Base-by-base conservation (phyloP, 2,797 vertebrate genomes). In the Microcaecilia unicolor region DNA sequence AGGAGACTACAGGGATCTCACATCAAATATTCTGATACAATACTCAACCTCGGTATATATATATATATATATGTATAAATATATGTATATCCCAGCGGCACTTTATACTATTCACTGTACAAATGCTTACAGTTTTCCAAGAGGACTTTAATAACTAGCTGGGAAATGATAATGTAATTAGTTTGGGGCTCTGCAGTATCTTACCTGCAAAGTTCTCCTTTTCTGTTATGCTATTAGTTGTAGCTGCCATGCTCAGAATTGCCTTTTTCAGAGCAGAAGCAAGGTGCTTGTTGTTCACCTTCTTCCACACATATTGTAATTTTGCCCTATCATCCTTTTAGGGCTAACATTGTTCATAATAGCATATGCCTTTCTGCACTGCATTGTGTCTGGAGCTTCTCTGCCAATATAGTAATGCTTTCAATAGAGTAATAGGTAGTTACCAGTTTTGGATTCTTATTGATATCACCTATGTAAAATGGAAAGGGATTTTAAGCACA, bases 71-170 rank as follows among this genome's bases (percentile, higher is more conserved):
- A 88, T 85, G 83, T 78, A 79, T 70, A 81, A 71, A 82, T 73
- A 74, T 83, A 80, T 78, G 87, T 74, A 77, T 79, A 88, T 88
- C 90, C 88, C 89, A 91, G 92, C 90, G 83, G 95, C 93, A 97
- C 95, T 97, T 98, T 97, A 97, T 90, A 91, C 90, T 87, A 89
- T 87, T 90, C 89, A 90, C 86, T 94, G 91, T 93, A 94, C 88
- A 95, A 89, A 86, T 85, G 80, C 86, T 85, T 83, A 77, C 83
- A 74, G 79, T 78, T 80, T 79, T 80, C 83, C 81, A 76, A 66
- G 39, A 82, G 78, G 75, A 78, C 80, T 72, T 77, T 70, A 73
- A 67, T 71, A 67, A 67, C 75, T 65, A 82, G 84, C 78, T 81
- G 78, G 81, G 79, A 71, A 76, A 76, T 70, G 71, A 78, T 61